Evolutionary conservation across 2,888 invertebrate genomes (phyloP).

Genomic region (Catocala sponsa): DNA sequence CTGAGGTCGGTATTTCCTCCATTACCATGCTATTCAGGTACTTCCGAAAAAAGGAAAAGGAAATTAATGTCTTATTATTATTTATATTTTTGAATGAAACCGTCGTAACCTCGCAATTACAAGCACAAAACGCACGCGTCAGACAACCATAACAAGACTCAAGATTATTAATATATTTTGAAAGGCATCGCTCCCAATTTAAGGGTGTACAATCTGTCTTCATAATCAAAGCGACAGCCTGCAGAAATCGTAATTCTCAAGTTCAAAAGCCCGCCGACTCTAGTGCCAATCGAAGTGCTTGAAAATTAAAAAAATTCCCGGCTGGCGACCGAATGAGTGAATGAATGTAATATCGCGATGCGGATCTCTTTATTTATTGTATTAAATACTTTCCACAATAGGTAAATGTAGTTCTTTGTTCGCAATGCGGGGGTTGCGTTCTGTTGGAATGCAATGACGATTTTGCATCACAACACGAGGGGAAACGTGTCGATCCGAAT

Average conservation of each 20-base stretch:
- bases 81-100: constrained; percentile 23
- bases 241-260: constrained; percentile 60
- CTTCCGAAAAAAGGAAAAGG: constrained; percentile 6
- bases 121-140: constrained; percentile 43
- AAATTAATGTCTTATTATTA: constrained; percentile 28
- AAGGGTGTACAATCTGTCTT: constrained; percentile 54
- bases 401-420: constrained; percentile 66
- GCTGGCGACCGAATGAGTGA: constrained; percentile 70
- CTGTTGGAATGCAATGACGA: constrained; percentile 59
- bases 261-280: constrained; percentile 79
- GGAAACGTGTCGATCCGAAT: constrained; percentile 35
- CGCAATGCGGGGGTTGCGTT: constrained; percentile 71
- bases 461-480: constrained; percentile 45
- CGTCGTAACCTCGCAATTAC: constrained; percentile 29
- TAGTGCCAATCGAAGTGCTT: constrained; percentile 81
- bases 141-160: constrained; percentile 45
- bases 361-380: constrained; percentile 82
- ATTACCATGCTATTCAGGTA: not conserved
- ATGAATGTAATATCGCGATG: constrained; percentile 76
- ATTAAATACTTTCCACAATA: constrained; percentile 76
- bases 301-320: constrained; percentile 63
- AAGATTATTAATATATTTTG: constrained; percentile 53
- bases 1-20: not conserved
- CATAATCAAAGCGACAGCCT: constrained; percentile 54
- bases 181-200: constrained; percentile 53